A percentile compares a stretch with the other conserved stretches of the same genome.
phyloP scores from a whole-genome alignment of 53 echinoderm and acorn worm genomes.

The Holothuria scabra region DNA sequence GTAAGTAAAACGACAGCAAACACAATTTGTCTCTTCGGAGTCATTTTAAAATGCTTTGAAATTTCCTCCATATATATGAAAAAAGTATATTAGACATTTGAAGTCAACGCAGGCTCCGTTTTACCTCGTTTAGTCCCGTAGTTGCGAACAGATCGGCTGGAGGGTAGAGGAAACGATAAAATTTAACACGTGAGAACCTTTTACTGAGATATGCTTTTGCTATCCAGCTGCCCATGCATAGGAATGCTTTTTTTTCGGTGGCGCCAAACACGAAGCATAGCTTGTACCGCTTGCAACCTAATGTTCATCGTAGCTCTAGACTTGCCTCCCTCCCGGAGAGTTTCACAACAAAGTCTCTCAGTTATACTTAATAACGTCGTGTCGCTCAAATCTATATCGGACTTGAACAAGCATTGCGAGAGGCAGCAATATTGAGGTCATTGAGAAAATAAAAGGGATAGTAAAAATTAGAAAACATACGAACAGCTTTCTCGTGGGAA shows the following conservation, averaged over 20 bases:
- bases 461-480: background rate
- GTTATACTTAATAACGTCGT: background rate
- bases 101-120: too few species aligned
- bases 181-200: background rate
- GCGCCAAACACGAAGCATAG: slow-evolving; percentile 32
- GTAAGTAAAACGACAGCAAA: too few species aligned
- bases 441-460: background rate
- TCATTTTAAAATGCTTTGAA: too few species aligned
- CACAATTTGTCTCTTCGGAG: too few species aligned
- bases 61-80: too few species aligned
- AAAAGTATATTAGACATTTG: too few species aligned
- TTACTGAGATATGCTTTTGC: background rate
- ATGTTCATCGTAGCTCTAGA: too few species aligned
- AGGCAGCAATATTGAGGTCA: slow-evolving; percentile 41
- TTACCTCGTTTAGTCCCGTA: too few species aligned
- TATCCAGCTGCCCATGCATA: background rate
- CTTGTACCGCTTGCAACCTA: too few species aligned
- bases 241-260: slow-evolving; percentile 24
- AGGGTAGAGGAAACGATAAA: slow-evolving; percentile 12
- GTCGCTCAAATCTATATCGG: slow-evolving; percentile 31
- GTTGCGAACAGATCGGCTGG: too few species aligned
- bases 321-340: too few species aligned
- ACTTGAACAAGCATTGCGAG: background rate
- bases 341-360: too few species aligned
- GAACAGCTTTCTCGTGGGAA: slow-evolving; percentile 7